Evolutionary conservation across 2,113 vertebrate genomes (phyloP).

Genomic region (Notothenia coriiceps): DNA sequence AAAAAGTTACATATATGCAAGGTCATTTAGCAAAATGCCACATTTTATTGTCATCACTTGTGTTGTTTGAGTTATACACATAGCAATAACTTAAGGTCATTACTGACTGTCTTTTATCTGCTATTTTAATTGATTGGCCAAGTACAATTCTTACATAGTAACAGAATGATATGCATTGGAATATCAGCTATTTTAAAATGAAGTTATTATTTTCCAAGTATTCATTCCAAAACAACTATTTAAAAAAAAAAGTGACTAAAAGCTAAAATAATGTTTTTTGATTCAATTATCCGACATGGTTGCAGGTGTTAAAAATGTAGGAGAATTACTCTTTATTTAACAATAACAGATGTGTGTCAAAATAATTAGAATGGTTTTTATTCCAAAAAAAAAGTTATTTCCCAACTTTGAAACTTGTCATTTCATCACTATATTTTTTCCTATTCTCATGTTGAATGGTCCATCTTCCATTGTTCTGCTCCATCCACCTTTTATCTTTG

Average conservation of each 20-base stretch:
- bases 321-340: neutral
- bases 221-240: too few species aligned
- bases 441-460: slow-evolving; percentile 4
- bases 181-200: too few species aligned
- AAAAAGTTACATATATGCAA: slow-evolving; percentile 1
- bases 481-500: slow-evolving; percentile 17
- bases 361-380: too few species aligned
- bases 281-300: too few species aligned
- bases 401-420: neutral
- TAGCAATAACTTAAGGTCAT: neutral
- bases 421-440: slow-evolving; percentile 30
- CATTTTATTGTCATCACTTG: neutral
- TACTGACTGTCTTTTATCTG: too few species aligned
- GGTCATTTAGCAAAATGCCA: neutral
- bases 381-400: neutral
- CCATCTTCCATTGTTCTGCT: slow-evolving; percentile 19
- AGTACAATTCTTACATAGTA: too few species aligned
- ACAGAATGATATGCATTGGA: too few species aligned
- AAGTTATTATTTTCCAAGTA: too few species aligned
- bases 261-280: too few species aligned
- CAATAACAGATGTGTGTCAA: too few species aligned
- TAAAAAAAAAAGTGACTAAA: too few species aligned
- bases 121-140: too few species aligned
- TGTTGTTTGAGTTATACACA: neutral
- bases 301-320: neutral